A percentile compares a stretch with the other conserved stretches of the same genome.
These are phyloP conservation scores for Sepiola atlantica DNA, from an alignment of 2,888 invertebrate genomes.

Conservation along the genomic window DNA sequence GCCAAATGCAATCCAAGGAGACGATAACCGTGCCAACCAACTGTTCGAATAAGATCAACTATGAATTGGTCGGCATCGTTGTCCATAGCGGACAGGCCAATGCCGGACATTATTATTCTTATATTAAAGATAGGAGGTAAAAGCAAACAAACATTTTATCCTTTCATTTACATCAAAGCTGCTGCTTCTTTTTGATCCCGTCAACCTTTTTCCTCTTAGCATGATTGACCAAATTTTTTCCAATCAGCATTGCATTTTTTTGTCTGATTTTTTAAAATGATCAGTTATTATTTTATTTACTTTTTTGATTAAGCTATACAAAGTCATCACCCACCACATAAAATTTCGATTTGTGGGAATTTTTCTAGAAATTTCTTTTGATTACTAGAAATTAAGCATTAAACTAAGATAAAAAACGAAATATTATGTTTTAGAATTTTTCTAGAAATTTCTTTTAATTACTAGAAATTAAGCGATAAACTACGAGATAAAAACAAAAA, in stretches of 20 bases:
- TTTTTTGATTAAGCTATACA: background rate
- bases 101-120: conserved; percentile 78
- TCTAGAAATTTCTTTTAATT: too few relatives aligned
- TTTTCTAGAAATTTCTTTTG: too few relatives aligned
- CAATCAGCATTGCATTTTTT: too few relatives aligned
- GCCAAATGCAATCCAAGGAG: conserved; percentile 54
- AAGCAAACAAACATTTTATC: background rate
- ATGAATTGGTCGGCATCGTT: conserved; percentile 77
- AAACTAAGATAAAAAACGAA: too few relatives aligned
- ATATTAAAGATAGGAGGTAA: conserved; percentile 75
- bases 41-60: conserved; percentile 70
- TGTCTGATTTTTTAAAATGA: background rate
- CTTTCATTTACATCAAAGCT: background rate
- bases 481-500: too few relatives aligned
- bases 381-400: too few relatives aligned
- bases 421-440: too few relatives aligned
- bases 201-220: background rate
- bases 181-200: background rate
- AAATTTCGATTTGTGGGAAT: too few relatives aligned
- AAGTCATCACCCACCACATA: too few relatives aligned
- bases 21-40: background rate
- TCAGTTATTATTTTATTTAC: background rate
- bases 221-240: background rate
- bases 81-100: conserved; percentile 78
- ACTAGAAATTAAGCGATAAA: too few relatives aligned